These are phyloP conservation scores for Phodopus roborovskii DNA, from an alignment of 2,113 vertebrate species.

Conservation along the genomic window DNA sequence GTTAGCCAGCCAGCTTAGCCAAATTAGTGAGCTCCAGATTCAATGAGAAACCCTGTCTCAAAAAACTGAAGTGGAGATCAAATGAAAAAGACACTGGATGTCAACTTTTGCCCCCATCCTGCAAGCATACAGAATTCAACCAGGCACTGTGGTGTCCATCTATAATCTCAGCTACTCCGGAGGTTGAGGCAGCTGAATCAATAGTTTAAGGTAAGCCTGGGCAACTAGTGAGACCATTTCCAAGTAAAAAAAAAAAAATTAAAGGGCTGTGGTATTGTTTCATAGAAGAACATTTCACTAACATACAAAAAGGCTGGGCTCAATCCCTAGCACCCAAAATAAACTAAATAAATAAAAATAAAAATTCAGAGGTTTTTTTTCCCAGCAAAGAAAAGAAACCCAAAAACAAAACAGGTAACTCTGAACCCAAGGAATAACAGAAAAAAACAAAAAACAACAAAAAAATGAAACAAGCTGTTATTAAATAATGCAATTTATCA, in stretches of 20 bases:
- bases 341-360: neutral
- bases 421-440: too few relatives aligned
- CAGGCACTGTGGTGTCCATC: neutral
- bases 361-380: neutral
- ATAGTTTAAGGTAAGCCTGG: neutral
- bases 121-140: neutral
- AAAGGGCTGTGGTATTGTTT: neutral
- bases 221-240: neutral
- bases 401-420: neutral
- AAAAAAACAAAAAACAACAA: neutral
- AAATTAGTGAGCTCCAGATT: neutral
- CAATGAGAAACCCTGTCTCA: neutral
- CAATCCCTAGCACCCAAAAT: neutral
- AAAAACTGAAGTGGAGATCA: neutral
- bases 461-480: too few relatives aligned
- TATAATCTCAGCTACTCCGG: neutral
- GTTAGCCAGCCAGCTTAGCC: neutral
- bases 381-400: neutral
- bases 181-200: neutral
- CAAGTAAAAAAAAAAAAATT: neutral
- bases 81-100: neutral
- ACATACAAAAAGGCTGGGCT: neutral
- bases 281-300: neutral
- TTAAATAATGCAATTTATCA: neutral
- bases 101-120: neutral